Conservation (phyloP, 1,140 invertebrate species). For the Acromyrmex echinatior region DNA sequence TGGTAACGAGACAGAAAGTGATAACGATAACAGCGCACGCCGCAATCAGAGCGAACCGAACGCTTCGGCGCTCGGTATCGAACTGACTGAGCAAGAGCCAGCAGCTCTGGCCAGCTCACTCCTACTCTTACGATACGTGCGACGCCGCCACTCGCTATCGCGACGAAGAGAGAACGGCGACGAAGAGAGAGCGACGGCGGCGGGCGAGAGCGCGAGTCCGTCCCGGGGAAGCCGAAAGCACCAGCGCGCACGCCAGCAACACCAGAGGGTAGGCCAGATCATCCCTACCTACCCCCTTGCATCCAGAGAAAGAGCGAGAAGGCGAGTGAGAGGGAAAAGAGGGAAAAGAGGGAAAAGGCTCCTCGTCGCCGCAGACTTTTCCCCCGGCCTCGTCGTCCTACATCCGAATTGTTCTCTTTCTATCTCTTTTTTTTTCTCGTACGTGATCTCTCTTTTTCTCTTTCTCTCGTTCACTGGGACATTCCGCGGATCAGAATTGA, state of each 20-base stretch:
- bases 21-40: not conserved
- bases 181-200: constrained; percentile 45
- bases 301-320: not conserved
- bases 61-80: constrained; percentile 52
- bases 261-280: constrained; percentile 62
- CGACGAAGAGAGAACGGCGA: constrained; percentile 52
- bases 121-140: constrained; percentile 55
- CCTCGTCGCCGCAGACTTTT: constrained; percentile 49
- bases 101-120: constrained; percentile 58
- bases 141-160: constrained; percentile 49
- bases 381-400: constrained; percentile 47
- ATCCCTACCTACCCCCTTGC: constrained; percentile 52
- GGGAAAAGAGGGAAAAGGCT: not conserved
- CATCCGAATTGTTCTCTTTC: constrained; percentile 40
- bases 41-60: constrained; percentile 20
- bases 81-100: constrained; percentile 58
- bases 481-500: constrained; percentile 34
- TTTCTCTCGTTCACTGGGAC: constrained; percentile 7
- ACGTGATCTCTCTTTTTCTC: no score
- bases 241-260: constrained; percentile 58
- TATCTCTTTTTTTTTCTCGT: not conserved
- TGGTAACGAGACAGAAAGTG: not conserved
- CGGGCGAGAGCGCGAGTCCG: constrained; percentile 44
- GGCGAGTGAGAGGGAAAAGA: not conserved
- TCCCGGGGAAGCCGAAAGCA: constrained; percentile 61